Conservation (phyloP, 2,113 vertebrate genomes). For the Brienomyrus longianalis region DNA sequence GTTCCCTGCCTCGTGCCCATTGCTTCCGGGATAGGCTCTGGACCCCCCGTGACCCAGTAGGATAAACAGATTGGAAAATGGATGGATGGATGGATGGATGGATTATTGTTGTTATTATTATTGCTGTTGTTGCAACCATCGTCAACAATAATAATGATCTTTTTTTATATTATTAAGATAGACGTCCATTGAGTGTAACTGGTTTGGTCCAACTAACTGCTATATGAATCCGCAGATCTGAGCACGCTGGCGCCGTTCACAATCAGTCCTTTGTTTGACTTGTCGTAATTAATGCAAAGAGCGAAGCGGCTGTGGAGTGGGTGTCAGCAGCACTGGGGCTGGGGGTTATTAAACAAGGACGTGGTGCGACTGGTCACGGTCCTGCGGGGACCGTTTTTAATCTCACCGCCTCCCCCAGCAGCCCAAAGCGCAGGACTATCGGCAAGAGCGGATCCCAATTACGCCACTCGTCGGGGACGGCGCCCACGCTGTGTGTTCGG, state of each 20-base stretch:
- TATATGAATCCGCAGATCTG: neutral
- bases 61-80: too few species aligned
- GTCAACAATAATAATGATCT: neutral
- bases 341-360: slow-evolving; percentile 11
- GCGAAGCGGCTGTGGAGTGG: neutral
- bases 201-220: neutral
- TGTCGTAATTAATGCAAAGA: slow-evolving; percentile 3
- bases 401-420: neutral
- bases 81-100: neutral
- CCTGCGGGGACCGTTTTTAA: neutral
- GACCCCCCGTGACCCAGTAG: too few species aligned
- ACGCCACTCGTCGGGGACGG: neutral
- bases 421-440: neutral
- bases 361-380: neutral
- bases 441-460: neutral
- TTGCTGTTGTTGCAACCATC: neutral
- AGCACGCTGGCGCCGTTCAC: neutral
- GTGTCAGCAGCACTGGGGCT: neutral
- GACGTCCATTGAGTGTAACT: neutral
- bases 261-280: neutral
- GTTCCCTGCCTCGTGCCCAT: too few species aligned
- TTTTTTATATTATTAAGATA: neutral
- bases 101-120: neutral
- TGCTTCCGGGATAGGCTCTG: too few species aligned
- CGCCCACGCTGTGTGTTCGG: neutral